Conservation (phyloP, 2,113 vertebrate genomes). For the Telmatochromis sp. region DNA sequence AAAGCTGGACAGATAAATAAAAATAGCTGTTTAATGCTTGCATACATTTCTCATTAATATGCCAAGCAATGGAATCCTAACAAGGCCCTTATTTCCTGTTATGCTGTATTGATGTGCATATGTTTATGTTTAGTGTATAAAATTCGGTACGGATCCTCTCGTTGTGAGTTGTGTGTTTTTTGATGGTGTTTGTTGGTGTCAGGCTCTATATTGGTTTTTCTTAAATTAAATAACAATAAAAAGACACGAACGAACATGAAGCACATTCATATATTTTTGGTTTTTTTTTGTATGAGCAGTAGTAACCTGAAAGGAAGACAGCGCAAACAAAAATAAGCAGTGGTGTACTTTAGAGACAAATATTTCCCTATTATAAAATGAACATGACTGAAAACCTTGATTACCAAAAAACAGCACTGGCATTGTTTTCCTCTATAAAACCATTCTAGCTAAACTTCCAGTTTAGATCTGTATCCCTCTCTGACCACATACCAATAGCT, state of each 20-base stretch:
- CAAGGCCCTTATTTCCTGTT: background rate
- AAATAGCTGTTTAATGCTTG: background rate
- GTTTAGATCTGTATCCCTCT: background rate
- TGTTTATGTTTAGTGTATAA: background rate
- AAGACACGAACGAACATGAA: background rate
- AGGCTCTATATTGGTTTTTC: background rate
- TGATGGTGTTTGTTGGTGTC: background rate
- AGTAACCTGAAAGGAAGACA: background rate
- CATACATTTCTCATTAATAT: background rate
- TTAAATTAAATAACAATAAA: background rate
- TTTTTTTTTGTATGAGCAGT: background rate
- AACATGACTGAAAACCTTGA: background rate
- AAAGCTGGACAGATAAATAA: background rate
- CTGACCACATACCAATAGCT: background rate
- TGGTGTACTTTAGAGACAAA: background rate
- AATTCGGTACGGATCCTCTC: background rate
- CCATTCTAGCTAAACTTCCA: background rate
- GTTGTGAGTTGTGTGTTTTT: background rate
- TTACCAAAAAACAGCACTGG: background rate
- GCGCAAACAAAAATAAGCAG: background rate
- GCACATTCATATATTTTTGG: background rate
- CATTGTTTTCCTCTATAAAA: background rate
- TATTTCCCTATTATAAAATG: background rate
- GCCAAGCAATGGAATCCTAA: background rate
- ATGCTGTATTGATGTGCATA: background rate